Percentiles rank a stretch among this genome's conserved stretches.
These are phyloP conservation scores for Ectemnius lituratus DNA, from an alignment of 2,888 invertebrate species.

Conservation along the genomic window DNA sequence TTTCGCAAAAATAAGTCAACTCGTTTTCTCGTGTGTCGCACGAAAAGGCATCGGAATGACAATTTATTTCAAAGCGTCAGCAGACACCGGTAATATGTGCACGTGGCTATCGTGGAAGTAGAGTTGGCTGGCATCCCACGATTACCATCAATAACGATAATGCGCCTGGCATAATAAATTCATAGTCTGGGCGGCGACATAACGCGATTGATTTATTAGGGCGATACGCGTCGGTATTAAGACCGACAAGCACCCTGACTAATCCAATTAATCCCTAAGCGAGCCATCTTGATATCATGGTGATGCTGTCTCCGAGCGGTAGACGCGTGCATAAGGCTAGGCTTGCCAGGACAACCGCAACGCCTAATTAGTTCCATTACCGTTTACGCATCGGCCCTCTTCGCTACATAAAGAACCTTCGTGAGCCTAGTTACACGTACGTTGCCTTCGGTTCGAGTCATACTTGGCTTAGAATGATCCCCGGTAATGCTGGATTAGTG, in stretches of 20 bases:
- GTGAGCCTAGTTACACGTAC: constrained; percentile 25
- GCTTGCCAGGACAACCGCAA: constrained; percentile 25
- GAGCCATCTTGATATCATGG: constrained; percentile 48
- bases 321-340: constrained; percentile 32
- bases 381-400: constrained; percentile 23
- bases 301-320: constrained; percentile 10
- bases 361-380: constrained; percentile 57
- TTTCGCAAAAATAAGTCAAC: background rate
- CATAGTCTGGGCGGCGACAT: constrained; percentile 13
- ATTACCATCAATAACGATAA: constrained; percentile 40
- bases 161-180: constrained; percentile 45
- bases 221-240: constrained; percentile 41
- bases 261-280: constrained; percentile 54
- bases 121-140: constrained; percentile 13
- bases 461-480: constrained; percentile 21
- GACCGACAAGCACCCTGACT: constrained; percentile 46
- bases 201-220: constrained; percentile 56
- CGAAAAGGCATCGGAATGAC: background rate
- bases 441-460: constrained; percentile 19
- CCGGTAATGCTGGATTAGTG: background rate
- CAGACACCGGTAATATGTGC: background rate
- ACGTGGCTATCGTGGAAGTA: background rate
- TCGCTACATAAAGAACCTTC: constrained; percentile 17
- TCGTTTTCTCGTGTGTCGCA: background rate
- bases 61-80: background rate